A percentile compares a stretch with the other conserved stretches of the same genome.
These are phyloP conservation scores for Neolamprologus sp. DNA, from an alignment of 2,113 vertebrate species.

Conservation along the genomic window DNA sequence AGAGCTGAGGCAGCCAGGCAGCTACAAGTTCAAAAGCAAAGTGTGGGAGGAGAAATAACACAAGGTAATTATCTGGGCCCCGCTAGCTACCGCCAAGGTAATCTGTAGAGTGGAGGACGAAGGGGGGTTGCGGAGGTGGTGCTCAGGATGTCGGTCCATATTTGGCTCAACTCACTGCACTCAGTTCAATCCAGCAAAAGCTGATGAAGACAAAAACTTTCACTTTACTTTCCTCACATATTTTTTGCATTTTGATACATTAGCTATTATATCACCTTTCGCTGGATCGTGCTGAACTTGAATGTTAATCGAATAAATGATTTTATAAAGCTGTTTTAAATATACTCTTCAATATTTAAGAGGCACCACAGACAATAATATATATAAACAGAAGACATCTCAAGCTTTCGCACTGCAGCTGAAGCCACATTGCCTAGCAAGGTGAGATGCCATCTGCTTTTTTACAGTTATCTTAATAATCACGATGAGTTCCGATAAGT, in stretches of 20 bases:
- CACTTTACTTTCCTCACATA: background rate
- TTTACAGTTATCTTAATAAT: constrained; percentile 12
- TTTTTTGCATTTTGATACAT: background rate
- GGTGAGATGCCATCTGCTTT: constrained; percentile 55
- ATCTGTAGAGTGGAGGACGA: constrained; percentile 30
- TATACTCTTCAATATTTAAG: background rate
- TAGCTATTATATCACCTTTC: background rate
- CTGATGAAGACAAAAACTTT: background rate
- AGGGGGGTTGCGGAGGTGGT: constrained; percentile 10
- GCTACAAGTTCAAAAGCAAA: constrained; percentile 54
- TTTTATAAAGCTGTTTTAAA: background rate
- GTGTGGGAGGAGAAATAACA: constrained; percentile 57
- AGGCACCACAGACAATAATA: background rate
- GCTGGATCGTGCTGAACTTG: background rate
- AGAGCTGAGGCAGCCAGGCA: constrained; percentile 25
- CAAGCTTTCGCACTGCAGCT: background rate
- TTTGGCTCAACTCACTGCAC: constrained; percentile 35
- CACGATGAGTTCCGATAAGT: background rate
- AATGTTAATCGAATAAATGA: background rate
- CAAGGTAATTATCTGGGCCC: constrained; percentile 57
- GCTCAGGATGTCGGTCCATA: constrained; percentile 33
- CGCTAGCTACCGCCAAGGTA: constrained; percentile 28
- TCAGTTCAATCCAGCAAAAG: background rate
- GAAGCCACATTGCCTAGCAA: constrained; percentile 19
- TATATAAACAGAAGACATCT: background rate